phyloP scores from a whole-genome alignment of 2,797 vertebrate species.

The Tarsius wallacei region DNA sequence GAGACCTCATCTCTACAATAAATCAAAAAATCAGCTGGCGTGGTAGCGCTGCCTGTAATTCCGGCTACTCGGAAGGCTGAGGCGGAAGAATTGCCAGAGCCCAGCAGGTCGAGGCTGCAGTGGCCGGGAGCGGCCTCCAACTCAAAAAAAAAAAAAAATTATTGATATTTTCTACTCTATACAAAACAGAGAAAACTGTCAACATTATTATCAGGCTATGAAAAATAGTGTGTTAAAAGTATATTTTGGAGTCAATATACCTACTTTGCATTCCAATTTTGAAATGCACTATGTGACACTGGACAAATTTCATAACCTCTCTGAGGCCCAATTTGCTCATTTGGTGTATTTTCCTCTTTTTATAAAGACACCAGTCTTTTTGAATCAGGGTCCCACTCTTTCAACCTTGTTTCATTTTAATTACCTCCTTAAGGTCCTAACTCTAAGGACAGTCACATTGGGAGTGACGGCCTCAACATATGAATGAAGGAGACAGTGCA shows the following conservation, averaged over 20 bases:
- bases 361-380: neutral
- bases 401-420: neutral
- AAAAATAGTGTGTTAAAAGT: neutral
- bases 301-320: neutral
- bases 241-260: neutral
- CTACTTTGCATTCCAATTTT: neutral
- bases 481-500: neutral
- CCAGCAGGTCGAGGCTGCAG: too few species aligned
- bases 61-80: too few species aligned
- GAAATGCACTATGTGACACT: neutral
- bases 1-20: too few species aligned
- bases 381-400: neutral
- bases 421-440: neutral
- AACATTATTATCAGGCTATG: neutral
- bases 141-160: too few species aligned
- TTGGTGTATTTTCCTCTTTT: neutral
- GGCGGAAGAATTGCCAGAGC: too few species aligned
- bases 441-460: neutral
- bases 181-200: neutral
- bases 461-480: neutral
- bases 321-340: conserved; percentile 12
- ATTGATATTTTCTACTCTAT: neutral
- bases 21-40: too few species aligned
- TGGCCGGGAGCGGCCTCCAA: too few species aligned
- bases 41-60: too few species aligned